Percentiles rank a stretch among this genome's conserved stretches.
These are phyloP conservation scores for Cyanoramphus novaezelandiae DNA, from an alignment of 2,113 vertebrate genomes.

Conservation along the genomic window DNA sequence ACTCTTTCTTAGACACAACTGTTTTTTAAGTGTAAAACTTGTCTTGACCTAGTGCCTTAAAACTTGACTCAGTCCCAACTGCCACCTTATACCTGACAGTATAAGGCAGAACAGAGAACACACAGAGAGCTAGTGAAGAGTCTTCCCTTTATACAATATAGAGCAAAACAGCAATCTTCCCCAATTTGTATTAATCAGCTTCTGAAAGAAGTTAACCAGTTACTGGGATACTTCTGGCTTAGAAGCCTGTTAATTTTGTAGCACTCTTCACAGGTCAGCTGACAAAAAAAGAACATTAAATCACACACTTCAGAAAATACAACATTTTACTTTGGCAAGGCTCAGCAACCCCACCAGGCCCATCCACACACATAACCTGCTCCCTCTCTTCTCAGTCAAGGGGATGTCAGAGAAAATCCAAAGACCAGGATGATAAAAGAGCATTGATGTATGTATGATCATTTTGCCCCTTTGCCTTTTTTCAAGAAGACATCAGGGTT, in stretches of 20 bases:
- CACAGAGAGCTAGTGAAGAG: neutral
- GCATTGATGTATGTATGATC: rapidly evolving
- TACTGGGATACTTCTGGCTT: neutral
- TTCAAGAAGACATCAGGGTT: neutral
- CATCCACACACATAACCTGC: neutral
- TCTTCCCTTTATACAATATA: neutral
- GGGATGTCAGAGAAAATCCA: neutral
- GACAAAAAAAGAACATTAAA: neutral
- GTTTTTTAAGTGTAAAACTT: neutral
- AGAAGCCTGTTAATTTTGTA: neutral
- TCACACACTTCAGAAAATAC: neutral
- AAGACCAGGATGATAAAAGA: neutral
- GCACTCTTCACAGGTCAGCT: neutral
- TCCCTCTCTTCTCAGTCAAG: neutral
- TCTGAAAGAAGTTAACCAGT: neutral
- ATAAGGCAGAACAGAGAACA: neutral
- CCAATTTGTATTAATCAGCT: neutral
- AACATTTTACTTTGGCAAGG: neutral
- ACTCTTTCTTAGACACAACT: neutral
- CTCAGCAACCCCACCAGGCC: neutral
- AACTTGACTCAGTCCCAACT: neutral
- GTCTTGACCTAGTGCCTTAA: neutral
- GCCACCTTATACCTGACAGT: neutral
- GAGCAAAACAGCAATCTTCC: neutral
- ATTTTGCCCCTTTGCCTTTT: neutral